phyloP scores from a whole-genome alignment of 2,113 vertebrate genomes.

The Podocnemis expansa region DNA sequence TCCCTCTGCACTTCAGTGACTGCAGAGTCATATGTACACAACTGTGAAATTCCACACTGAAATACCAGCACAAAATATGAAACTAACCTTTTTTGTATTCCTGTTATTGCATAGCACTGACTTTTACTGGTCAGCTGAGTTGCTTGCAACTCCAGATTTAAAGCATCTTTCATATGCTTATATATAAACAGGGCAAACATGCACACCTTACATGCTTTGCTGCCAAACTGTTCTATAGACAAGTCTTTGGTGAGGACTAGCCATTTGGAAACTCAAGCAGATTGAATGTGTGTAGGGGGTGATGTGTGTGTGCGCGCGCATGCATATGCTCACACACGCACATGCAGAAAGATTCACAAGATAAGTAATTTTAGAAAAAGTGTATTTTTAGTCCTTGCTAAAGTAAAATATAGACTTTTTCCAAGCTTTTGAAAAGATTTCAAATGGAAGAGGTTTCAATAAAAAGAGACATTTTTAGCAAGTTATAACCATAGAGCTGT shows the following conservation, averaged over 20 bases:
- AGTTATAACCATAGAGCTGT: background rate
- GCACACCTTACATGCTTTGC: background rate
- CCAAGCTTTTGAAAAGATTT: background rate
- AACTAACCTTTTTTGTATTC: background rate
- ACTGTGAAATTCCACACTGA: background rate
- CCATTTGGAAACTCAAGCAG: background rate
- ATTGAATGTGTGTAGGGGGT: background rate
- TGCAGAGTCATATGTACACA: background rate
- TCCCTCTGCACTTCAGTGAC: background rate
- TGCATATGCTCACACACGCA: background rate
- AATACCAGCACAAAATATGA: background rate
- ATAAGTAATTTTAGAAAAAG: background rate
- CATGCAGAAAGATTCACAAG: background rate
- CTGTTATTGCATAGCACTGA: background rate
- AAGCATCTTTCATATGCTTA: background rate
- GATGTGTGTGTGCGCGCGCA: background rate
- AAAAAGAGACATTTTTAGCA: background rate
- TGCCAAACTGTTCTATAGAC: background rate
- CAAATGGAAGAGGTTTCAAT: background rate
- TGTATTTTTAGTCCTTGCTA: background rate
- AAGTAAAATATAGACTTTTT: background rate
- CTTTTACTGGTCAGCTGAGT: background rate
- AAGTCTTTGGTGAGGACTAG: background rate
- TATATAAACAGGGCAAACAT: background rate
- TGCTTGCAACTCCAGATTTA: background rate